Percentiles rank a stretch among this genome's conserved stretches.
Evolutionary conservation across 2,113 vertebrate genomes (phyloP).

Genomic region (Connochaetes taurinus): DNA sequence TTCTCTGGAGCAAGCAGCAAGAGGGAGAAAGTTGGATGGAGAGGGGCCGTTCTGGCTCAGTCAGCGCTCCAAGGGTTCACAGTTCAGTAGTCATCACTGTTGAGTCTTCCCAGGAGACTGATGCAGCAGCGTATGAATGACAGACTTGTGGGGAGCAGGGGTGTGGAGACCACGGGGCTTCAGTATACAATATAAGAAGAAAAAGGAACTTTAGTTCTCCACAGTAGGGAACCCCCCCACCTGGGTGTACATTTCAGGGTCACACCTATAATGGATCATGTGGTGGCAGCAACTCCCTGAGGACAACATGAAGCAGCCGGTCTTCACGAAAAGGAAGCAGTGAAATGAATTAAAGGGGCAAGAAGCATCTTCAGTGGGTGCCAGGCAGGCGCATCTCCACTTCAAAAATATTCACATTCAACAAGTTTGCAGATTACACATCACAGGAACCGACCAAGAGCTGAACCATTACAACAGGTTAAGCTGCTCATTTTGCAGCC

Average conservation of each 20-base stretch:
- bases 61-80: background rate
- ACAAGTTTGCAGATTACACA: background rate
- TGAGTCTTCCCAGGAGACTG: background rate
- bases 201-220: background rate
- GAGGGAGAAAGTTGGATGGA: background rate
- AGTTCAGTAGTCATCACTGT: background rate
- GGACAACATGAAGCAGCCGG: background rate
- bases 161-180: background rate
- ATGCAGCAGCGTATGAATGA: background rate
- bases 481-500: constrained; percentile 74
- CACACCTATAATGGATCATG: background rate
- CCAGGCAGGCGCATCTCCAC: background rate
- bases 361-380: background rate
- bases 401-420: constrained; percentile 1
- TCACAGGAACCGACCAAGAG: background rate
- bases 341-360: background rate
- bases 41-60: accelerated
- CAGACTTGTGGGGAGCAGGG: too few relatives aligned
- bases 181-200: background rate
- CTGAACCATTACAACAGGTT: background rate
- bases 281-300: background rate
- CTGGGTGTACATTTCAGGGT: background rate
- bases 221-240: background rate
- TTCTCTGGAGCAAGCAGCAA: too few relatives aligned
- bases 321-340: background rate